Evolutionary conservation across 53 echinoderm and acorn worm genomes (phyloP).

Genomic region (Crossaster papposus): DNA sequence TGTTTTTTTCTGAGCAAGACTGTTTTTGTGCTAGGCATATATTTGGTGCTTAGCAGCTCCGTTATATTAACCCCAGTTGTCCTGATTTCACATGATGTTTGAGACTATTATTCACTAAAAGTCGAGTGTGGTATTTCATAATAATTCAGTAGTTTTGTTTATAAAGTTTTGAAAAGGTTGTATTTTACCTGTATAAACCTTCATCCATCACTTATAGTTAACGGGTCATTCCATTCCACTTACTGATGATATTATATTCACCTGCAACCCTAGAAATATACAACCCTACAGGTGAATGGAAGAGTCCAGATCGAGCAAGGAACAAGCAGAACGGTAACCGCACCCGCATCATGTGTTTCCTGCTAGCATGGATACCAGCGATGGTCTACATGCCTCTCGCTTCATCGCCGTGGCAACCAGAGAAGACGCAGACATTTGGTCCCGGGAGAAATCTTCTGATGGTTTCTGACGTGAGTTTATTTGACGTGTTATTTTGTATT

Average conservation of each 20-base stretch:
- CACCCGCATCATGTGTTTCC: slow-evolving; percentile 32
- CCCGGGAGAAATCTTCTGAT: slow-evolving; percentile 60
- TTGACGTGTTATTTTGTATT: background rate
- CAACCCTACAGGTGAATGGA: slow-evolving; percentile 72
- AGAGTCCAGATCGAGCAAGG: slow-evolving; percentile 51
- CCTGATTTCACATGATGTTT: too few species aligned
- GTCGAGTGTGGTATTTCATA: too few species aligned
- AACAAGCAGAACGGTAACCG: slow-evolving; percentile 46
- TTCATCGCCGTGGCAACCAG: slow-evolving; percentile 36
- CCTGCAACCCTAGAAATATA: slow-evolving; percentile 50
- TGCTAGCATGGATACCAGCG: slow-evolving; percentile 54
- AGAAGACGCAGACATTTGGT: slow-evolving; percentile 17
- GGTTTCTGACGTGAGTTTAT: slow-evolving; percentile 58
- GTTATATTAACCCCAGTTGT: too few species aligned
- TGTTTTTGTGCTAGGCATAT: too few species aligned
- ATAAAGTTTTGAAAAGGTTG: too few species aligned
- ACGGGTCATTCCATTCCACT: background rate
- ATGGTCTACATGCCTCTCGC: slow-evolving; percentile 44
- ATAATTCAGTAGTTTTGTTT: too few species aligned
- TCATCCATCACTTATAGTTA: too few species aligned
- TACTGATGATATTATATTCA: slow-evolving; percentile 33
- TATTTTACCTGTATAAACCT: too few species aligned
- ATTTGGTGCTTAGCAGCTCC: too few species aligned
- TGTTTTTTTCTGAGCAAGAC: too few species aligned
- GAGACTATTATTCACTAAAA: too few species aligned